Conservation (phyloP, 2,113 vertebrate species). For the Phrynosoma blainvillii region DNA sequence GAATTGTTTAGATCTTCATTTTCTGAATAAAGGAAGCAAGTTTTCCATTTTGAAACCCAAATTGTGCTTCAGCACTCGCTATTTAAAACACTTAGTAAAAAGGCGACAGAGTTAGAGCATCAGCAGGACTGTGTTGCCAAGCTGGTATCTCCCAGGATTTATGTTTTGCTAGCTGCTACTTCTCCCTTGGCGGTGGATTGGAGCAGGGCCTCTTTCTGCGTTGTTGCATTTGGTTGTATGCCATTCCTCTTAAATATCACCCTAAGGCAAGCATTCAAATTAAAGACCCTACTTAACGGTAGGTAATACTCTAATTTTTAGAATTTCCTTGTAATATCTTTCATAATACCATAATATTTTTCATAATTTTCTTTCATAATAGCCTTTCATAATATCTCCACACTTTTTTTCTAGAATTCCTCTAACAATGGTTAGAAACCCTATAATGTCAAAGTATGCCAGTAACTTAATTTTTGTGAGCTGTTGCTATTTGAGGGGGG, state of each 20-base stretch:
- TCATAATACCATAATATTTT: background rate
- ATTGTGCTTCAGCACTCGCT: no score
- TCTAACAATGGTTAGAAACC: no score
- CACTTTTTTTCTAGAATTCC: no score
- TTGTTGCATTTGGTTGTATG: background rate
- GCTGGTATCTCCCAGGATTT: background rate
- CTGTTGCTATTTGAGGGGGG: no score
- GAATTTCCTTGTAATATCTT: background rate
- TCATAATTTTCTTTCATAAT: background rate
- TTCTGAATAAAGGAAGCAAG: no score
- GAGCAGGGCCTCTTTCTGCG: background rate
- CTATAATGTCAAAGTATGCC: no score
- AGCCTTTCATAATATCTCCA: no score
- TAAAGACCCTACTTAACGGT: background rate
- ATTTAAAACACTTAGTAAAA: background rate
- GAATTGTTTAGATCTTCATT: no score
- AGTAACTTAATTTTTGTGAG: no score
- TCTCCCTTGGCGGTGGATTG: background rate
- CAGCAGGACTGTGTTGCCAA: conserved; percentile 5
- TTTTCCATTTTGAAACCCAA: no score
- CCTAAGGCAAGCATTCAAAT: background rate
- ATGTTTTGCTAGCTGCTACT: background rate
- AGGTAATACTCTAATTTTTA: background rate
- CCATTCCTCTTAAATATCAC: background rate
- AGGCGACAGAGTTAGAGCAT: background rate